These are phyloP conservation scores for Sialia sialis DNA, from an alignment of 2,113 vertebrate genomes.

Conservation along the genomic window DNA sequence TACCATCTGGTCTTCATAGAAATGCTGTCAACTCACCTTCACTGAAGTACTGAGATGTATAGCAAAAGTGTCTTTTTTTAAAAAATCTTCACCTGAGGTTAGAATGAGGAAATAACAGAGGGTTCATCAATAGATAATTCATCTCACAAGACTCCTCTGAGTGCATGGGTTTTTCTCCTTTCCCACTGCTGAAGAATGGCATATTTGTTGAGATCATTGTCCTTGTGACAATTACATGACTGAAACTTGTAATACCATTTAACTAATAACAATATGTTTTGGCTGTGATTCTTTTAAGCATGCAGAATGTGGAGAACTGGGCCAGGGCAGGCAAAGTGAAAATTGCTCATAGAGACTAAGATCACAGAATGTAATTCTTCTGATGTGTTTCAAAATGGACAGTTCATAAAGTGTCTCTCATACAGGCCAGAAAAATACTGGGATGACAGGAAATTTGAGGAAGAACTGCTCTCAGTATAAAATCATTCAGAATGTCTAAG, in stretches of 20 bases:
- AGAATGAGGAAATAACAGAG: not conserved
- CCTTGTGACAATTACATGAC: not conserved
- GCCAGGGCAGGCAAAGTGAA: not conserved
- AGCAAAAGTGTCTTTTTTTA: not conserved
- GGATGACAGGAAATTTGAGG: not conserved
- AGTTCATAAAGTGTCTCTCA: not conserved
- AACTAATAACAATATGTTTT: not conserved
- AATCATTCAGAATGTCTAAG: not conserved
- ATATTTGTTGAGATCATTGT: not conserved
- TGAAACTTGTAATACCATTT: fast-evolving
- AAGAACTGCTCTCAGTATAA: not conserved
- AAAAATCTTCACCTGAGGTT: not conserved
- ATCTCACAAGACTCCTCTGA: not conserved
- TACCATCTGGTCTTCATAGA: slow-evolving; percentile 19
- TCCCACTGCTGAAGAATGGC: not conserved
- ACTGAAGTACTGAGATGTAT: not conserved
- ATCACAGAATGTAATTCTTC: not conserved
- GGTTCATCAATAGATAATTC: not conserved
- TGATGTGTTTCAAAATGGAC: not conserved
- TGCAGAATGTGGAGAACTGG: not conserved
- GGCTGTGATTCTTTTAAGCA: not conserved
- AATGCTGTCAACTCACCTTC: slow-evolving; percentile 18
- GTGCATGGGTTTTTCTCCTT: not conserved
- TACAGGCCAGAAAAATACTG: not conserved
- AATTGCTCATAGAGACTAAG: not conserved